These are phyloP conservation scores for Lasioglossum oenotherae DNA, from an alignment of 2,888 invertebrate species.

Conservation along the genomic window DNA sequence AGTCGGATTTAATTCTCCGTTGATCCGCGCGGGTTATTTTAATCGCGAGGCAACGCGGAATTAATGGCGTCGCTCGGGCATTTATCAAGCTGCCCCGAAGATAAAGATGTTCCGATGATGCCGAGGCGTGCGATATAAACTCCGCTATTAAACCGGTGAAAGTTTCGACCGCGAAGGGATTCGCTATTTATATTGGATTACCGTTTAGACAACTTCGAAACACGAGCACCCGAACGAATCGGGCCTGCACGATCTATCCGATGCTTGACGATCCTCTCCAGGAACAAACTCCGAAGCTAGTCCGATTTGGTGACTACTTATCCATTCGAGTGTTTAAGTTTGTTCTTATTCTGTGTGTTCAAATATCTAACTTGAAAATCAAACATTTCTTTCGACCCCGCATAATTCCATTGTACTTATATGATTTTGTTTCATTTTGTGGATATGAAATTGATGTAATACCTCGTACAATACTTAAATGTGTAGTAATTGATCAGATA, in stretches of 20 bases:
- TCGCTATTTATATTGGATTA: slow-evolving; percentile 35
- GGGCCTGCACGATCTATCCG: background rate
- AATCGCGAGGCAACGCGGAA: slow-evolving; percentile 38
- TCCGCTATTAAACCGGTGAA: slow-evolving; percentile 47
- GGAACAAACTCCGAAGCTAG: background rate
- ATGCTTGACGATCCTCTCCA: background rate
- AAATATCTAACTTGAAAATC: too few relatives aligned
- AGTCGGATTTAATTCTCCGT: slow-evolving; percentile 43
- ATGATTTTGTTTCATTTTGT: too few relatives aligned
- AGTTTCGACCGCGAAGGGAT: slow-evolving; percentile 36
- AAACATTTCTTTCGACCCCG: too few relatives aligned
- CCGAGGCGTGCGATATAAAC: slow-evolving; percentile 34
- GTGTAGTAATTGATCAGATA: too few relatives aligned
- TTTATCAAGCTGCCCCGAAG: slow-evolving; percentile 49
- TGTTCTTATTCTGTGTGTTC: too few relatives aligned
- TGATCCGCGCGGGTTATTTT: slow-evolving; percentile 54
- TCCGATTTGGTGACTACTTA: background rate
- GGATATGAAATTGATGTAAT: too few relatives aligned
- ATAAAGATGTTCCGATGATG: slow-evolving; percentile 56
- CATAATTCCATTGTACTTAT: too few relatives aligned
- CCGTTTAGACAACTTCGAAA: background rate
- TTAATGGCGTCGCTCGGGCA: slow-evolving; percentile 43
- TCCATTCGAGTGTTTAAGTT: background rate
- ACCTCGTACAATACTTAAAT: too few relatives aligned
- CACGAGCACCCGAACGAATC: slow-evolving; percentile 8